Evolutionary conservation across 1,140 invertebrate genomes (phyloP), one percentile per base, ranked within the genome.

Genomic region (Dendrolimus kikuchii): DNA sequence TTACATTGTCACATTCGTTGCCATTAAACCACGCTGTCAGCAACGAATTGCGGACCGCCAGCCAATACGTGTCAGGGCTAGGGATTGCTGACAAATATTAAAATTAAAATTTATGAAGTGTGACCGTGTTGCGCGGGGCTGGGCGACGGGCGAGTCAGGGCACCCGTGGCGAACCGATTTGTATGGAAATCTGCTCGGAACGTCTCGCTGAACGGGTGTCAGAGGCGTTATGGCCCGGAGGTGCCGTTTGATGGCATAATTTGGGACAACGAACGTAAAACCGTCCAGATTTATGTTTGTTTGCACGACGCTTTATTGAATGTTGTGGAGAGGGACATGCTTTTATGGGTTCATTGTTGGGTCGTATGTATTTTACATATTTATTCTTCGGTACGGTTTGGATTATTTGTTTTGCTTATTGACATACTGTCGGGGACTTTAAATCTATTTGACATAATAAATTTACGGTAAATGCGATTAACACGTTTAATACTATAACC

Each of bases 101-200:
- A 84, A 81, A 84, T 81, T 61, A 77, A 75, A 84, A 81, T 85
- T 81, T 85, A 85, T 77, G 79, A 78, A 71, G 66, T 82, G 76
- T 74, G 74, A 74, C 75, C 64, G 53, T 49, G 52, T 64, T 57
- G 49, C 41, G 42, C 44, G 42, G 55, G 53, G 56, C 43, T 46
- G 5, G 45, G 10, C 45, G 42, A 46, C 54, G 46, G 23, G 46
- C 47, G 59, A 63, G 36, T 6, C 23, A 40, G 38, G 48, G 38
- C 8, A 38, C 5, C 69, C 75, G 74, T 77, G 64, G 62, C 74
- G 65, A 78, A 82, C 48, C 75, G 79, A 81, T 85, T 85, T 81
- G 74, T 78, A 85, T 85, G 81, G 77, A 80, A 85, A 85, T 82
- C 66, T 74, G 66, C 23, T 60, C 57, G 57, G 64, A 71, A 71